phyloP scores from a whole-genome alignment of 1,140 invertebrate genomes.

The Homarus americanus region DNA sequence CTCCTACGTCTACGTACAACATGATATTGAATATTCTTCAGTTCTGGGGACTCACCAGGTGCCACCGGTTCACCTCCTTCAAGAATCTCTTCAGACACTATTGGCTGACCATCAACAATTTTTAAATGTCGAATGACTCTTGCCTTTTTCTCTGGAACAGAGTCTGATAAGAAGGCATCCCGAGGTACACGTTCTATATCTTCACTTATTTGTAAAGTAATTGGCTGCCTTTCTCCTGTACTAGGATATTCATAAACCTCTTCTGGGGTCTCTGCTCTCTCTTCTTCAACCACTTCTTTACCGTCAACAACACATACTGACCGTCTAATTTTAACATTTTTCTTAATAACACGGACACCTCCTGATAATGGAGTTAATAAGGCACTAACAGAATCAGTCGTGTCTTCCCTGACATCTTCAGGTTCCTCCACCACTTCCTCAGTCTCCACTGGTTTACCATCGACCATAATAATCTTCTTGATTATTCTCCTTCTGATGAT shows the following conservation, averaged over 20 bases:
- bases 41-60: background rate
- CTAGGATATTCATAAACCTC: slow-evolving; percentile 45
- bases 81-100: slow-evolving; percentile 89
- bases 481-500: slow-evolving; percentile 39
- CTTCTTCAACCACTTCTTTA: slow-evolving; percentile 81
- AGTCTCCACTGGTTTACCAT: slow-evolving; percentile 64
- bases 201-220: slow-evolving; percentile 51
- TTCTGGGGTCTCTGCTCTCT: slow-evolving; percentile 51
- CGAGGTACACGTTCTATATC: slow-evolving; percentile 29
- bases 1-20: slow-evolving; percentile 40
- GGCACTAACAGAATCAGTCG: background rate
- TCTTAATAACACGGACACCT: slow-evolving; percentile 50
- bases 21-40: slow-evolving; percentile 38
- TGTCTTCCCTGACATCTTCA: slow-evolving; percentile 35
- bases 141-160: slow-evolving; percentile 4
- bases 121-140: slow-evolving; percentile 53
- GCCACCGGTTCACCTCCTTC: slow-evolving; percentile 77
- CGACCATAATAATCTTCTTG: slow-evolving; percentile 44
- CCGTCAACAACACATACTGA: slow-evolving; percentile 88
- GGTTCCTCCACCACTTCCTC: slow-evolving; percentile 54
- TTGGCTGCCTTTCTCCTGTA: background rate
- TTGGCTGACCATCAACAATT: slow-evolving; percentile 70
- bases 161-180: background rate
- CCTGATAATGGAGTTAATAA: background rate
- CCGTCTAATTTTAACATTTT: slow-evolving; percentile 83